Evolutionary conservation across 2,113 vertebrate species (phyloP), one percentile per base, ranked within the genome.

Genomic region (Bubalus kerabau): DNA sequence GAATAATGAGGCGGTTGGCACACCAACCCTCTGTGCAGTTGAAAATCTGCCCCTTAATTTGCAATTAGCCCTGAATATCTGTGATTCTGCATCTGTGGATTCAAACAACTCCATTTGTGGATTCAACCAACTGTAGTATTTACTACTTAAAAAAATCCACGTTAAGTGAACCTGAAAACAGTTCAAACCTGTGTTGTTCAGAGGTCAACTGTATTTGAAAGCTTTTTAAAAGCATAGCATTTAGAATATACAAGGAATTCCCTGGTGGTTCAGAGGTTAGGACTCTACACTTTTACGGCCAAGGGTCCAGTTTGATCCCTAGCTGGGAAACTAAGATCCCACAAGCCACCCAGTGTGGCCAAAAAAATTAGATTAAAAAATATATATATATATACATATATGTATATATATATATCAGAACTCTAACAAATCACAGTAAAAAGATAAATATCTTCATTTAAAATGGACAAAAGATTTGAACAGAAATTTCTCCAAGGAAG

Each of bases 401-500:
- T 19, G 1, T 36, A 12, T 74, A 13, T 40, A 71, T 71, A 74
- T 48, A 74, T 84, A 82, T 67, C 21, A 87, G 56, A 84, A 91
- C 46, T 90, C 30, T 80, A 67, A 54, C 7, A 83, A 84, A 28
- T 87, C 30, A 43, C 15, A 82, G 40, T 86, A 80, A 92, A 62
- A 92, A 62, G 17, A 92, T 11, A 87, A 92, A 74, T 52, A 83
- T 54, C 43, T 54, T 16, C 40, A 91, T 46, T 93, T 57, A 93
- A 91, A 92, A 50, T 74, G n/a, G 54, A 56, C 6, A 54, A 74
- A 84, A 17, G 8, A 90, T 91, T 12, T 89, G 23, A 92, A 89
- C 15, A 43, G 32, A 94, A 50, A 91, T 64, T 93, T 85, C 57
- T 92, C 57, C 24, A 26, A 46, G 91, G 50, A 67, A 95, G 62